These are phyloP conservation scores for Ictalurus furcatus DNA, from an alignment of 2,113 vertebrate species.

Conservation along the genomic window DNA sequence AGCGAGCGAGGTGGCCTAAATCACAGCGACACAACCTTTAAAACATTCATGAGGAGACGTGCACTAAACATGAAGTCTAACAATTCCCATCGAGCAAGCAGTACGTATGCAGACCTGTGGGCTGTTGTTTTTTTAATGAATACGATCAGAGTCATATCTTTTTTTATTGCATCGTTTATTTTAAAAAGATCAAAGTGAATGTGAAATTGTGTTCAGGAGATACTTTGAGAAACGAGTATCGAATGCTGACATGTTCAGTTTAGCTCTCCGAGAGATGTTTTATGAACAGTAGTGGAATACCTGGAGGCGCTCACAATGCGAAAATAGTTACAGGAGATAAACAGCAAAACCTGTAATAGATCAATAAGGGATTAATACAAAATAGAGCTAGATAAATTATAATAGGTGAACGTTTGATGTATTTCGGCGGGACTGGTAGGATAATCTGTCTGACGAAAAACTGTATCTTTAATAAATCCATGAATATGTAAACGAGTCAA, in stretches of 20 bases:
- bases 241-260: not conserved
- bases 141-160: not conserved
- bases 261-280: not conserved
- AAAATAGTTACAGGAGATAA: not conserved
- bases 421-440: too few relatives aligned
- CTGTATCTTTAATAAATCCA: not conserved
- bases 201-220: not conserved
- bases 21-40: constrained; percentile 27
- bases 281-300: not conserved
- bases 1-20: constrained; percentile 31
- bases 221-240: too few relatives aligned
- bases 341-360: not conserved
- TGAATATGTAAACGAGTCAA: not conserved
- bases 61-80: not conserved
- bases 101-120: not conserved
- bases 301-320: accelerated
- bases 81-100: too few relatives aligned
- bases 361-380: not conserved
- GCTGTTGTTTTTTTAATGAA: not conserved
- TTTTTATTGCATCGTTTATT: not conserved
- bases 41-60: constrained; percentile 44
- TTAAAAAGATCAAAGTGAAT: not conserved
- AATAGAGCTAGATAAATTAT: accelerated
- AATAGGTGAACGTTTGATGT: not conserved
- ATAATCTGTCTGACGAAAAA: not conserved